These are phyloP conservation scores for Pinna nobilis DNA, from an alignment of 1,140 invertebrate species.

Conservation along the genomic window DNA sequence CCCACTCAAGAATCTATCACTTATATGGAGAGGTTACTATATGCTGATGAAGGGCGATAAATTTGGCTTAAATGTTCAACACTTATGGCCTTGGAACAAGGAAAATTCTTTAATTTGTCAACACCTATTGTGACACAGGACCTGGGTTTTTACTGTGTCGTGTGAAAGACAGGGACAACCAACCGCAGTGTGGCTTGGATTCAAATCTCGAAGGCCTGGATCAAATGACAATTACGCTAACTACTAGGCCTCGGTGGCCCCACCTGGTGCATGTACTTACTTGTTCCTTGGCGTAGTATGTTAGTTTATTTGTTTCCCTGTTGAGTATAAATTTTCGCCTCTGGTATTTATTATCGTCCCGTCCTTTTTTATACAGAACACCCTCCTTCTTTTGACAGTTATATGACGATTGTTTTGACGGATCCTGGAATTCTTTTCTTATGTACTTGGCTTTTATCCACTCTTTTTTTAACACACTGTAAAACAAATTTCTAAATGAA, in stretches of 20 bases:
- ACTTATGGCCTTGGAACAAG: too few species aligned
- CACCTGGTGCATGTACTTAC: constrained; percentile 10
- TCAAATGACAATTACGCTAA: neutral
- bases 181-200: too few species aligned
- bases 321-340: constrained; percentile 88
- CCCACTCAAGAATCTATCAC: too few species aligned
- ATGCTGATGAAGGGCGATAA: too few species aligned
- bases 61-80: too few species aligned
- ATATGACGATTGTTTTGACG: constrained; percentile 84
- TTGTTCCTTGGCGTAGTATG: constrained; percentile 89
- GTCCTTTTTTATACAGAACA: constrained; percentile 91
- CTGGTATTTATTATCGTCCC: constrained; percentile 89
- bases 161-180: too few species aligned
- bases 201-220: neutral
- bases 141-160: too few species aligned
- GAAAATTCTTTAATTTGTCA: too few species aligned
- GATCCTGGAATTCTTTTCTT: constrained; percentile 89
- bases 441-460: constrained; percentile 95
- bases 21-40: too few species aligned
- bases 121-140: too few species aligned
- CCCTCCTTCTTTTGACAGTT: constrained; percentile 87
- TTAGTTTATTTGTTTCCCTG: constrained; percentile 86
- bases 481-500: constrained; percentile 58
- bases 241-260: too few species aligned
- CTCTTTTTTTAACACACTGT: constrained; percentile 89